Base-by-base conservation (phyloP, 2,113 vertebrate species). In the Malurus alboscapulatus region DNA sequence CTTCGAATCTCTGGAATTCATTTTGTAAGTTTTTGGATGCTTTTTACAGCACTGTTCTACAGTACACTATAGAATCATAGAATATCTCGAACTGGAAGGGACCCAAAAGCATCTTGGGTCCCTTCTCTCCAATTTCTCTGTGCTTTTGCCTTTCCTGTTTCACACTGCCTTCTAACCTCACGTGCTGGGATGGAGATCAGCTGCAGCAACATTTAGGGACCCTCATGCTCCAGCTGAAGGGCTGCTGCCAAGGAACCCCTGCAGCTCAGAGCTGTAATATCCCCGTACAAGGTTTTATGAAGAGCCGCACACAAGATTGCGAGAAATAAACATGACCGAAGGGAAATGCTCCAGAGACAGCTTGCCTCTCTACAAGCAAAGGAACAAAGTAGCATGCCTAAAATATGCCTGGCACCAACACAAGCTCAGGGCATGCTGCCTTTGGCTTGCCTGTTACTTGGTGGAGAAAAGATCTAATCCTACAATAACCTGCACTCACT, bases 401-500 rank as follows among this genome's bases (percentile, higher is more conserved):
- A 87, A 87, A 69, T 57, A 74, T 8, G 44, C 65, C 78, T 81
- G 61, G 54, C 83, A 88, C 57, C 80, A 92, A 78, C 75, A 89
- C 53, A 50, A n/a, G 7, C 34, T 51, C 42, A 32, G 42, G 62
- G 38, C 65, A 90, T 1, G 1, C 67, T 79, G 59, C 79, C 67
- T 92, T 73, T 89, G 77, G 51, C 67, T 66, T 69, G 71, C 66
- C 22, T 92, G 30, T 55, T 74, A 67, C 51, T 85, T 82, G 66
- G 89, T 88, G 36, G 17, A 94, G 89, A 66, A 92, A 87, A 83
- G 44, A 50, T 40, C 58, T 86, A 89, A 75, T 91, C 38, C 85
- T 79, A 83, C 88, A 80, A 79, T 48, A 93, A 86, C 74, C 45
- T 84, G 32, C 68, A 75, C 73, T 88, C 75, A 93, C 77, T 93